phyloP scores from a whole-genome alignment of 2,888 invertebrate genomes.

The Pediacus dermestoides region DNA sequence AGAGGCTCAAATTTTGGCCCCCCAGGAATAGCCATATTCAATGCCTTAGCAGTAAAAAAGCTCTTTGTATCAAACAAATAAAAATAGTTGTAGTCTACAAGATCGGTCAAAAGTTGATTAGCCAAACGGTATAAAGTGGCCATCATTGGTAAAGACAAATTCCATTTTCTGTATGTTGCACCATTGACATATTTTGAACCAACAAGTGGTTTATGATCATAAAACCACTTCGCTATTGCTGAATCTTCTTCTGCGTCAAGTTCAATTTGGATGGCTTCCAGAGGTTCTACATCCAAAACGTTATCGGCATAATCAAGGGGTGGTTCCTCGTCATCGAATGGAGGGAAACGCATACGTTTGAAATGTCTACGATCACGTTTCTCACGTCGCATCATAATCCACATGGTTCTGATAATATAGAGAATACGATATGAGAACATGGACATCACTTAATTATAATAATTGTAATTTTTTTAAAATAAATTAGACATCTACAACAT shows the following conservation, averaged over 20 bases:
- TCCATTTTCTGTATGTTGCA: constrained; percentile 95
- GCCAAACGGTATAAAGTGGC: constrained; percentile 96
- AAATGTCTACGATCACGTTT: constrained; percentile 98
- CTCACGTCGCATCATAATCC: constrained; percentile 99
- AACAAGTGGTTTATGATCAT: constrained; percentile 94
- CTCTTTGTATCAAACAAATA: constrained; percentile 99
- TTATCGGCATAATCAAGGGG: constrained; percentile 99
- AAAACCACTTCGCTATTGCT: constrained; percentile 94
- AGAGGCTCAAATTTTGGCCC: constrained; percentile 99
- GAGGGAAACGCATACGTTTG: constrained; percentile 99
- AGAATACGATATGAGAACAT: background rate
- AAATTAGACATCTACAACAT: too few relatives aligned
- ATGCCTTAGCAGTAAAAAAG: constrained; percentile 98
- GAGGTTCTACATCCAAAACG: constrained; percentile 96
- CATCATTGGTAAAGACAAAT: constrained; percentile 93
- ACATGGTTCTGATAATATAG: constrained; percentile 76
- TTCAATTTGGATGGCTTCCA: constrained; percentile 98
- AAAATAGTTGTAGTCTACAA: constrained; percentile 98
- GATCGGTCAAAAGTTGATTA: constrained; percentile 94
- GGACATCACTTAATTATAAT: too few relatives aligned
- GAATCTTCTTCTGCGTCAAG: constrained; percentile 92
- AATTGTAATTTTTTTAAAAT: too few relatives aligned
- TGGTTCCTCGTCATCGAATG: constrained; percentile 99
- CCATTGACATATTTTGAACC: constrained; percentile 93
- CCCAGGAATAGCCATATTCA: constrained; percentile 99